Evolutionary conservation across 1,140 invertebrate species (phyloP).

Genomic region (Rhopalosiphum padi): DNA sequence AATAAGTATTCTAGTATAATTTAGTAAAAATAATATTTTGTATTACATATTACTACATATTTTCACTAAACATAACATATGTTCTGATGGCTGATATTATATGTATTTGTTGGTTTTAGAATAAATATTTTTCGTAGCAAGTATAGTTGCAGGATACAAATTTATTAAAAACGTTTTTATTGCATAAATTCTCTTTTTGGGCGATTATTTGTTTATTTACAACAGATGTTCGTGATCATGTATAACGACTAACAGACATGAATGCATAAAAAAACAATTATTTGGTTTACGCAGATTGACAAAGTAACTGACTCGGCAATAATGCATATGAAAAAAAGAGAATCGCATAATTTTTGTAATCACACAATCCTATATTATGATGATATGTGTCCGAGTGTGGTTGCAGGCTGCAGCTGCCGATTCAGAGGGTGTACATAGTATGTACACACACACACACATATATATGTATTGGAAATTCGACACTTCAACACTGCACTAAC

Average conservation of each 20-base stretch:
- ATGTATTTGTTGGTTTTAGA: neutral
- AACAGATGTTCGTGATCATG: neutral
- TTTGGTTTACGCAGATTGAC: conserved; percentile 8
- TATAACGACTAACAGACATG: conserved; percentile 21
- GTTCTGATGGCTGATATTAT: neutral
- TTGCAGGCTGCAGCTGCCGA: conserved; percentile 48
- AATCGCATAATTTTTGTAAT: conserved; percentile 45
- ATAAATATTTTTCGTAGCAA: neutral
- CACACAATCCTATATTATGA: conserved; percentile 10
- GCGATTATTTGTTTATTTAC: neutral
- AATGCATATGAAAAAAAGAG: neutral
- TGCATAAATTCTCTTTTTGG: neutral
- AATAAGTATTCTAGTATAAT: neutral
- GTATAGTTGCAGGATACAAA: neutral
- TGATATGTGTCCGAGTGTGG: conserved; percentile 46
- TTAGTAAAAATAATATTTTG: neutral
- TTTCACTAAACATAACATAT: neutral
- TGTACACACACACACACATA: neutral
- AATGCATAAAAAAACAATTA: conserved; percentile 49
- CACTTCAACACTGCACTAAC: conserved; percentile 23
- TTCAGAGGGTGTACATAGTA: neutral
- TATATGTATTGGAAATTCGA: neutral
- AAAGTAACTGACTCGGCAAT: conserved; percentile 50
- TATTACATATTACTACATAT: too few relatives aligned
- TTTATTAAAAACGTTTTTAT: conserved; percentile 7